Evolutionary conservation across 2,888 invertebrate genomes (phyloP), one percentile per base, ranked within the genome.

Genomic region (Acrobeloides nanus): DNA sequence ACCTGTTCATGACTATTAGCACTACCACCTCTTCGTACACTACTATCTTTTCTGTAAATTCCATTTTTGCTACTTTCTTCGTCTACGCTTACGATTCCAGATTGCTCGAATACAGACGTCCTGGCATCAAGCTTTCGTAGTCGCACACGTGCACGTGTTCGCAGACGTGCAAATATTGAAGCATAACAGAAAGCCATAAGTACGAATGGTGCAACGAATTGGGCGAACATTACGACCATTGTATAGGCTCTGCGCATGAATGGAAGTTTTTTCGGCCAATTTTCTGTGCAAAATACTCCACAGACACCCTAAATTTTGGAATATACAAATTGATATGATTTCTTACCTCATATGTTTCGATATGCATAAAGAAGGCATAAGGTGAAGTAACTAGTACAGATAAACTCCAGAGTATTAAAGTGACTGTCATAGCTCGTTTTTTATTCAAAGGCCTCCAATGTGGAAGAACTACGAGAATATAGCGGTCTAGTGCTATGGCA

Each of bases 401-500:
- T 87, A 84, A 18, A 17, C 55, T 60, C 66, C 66, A 68, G 3
- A 68, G 53, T 20, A 59, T 39, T 8, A 50, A 42, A 5, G 62
- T 67, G 10, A 58, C 53, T 18, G 27, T 32, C 18, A 55, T 31
- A 7, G 55, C 56, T 5, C 50, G 60, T 29, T 52, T 48, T 45
- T 56, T 57, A 8, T 53, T 54, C 5, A 66, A 46, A 12, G 66
- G 64, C 1, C 55, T 59, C 10, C 53, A 47, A 39, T 66, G 66
- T 3, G 66, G 66, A 12, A 55, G 52, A 4, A 66, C 66, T 8
- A 64, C 66, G 17, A 68, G 93, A 90, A 61, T 93, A 89, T 76
- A 92, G 85, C 95, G 82, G 79, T 95, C 95, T 49, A 93, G 84
- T 44, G 95, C 93, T 67, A 95, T 95, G 60, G 90, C 88, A 62